Evolutionary conservation across 2,888 invertebrate species (phyloP).

Genomic region (Ephialtes manifestator): DNA sequence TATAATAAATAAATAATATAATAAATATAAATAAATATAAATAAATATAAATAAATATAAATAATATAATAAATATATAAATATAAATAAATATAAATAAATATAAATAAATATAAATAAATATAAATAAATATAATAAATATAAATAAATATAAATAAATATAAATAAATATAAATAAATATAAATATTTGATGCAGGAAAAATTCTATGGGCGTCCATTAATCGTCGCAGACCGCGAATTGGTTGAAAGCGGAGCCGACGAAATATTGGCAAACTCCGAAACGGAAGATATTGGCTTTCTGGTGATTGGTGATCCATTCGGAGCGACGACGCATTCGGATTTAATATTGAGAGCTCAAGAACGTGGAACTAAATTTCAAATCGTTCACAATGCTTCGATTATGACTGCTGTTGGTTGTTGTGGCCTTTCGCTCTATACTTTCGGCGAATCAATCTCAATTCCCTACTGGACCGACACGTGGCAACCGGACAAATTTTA

Average conservation of each 20-base stretch:
- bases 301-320: slow-evolving; percentile 99
- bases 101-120: no score
- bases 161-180: no score
- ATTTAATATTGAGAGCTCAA: slow-evolving; percentile 95
- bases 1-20: no score
- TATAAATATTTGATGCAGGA: slow-evolving; percentile 94
- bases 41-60: no score
- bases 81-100: no score
- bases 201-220: slow-evolving; percentile 94
- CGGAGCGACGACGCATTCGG: slow-evolving; percentile 99
- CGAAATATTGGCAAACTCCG: slow-evolving; percentile 92
- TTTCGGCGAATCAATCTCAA: slow-evolving; percentile 99
- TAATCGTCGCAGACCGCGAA: slow-evolving; percentile 96
- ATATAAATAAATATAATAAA: no score
- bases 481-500: slow-evolving; percentile 99
- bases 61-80: no score
- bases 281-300: slow-evolving; percentile 93
- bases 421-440: slow-evolving; percentile 98
- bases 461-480: slow-evolving; percentile 98
- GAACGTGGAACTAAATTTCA: slow-evolving; percentile 91
- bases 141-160: no score
- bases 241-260: slow-evolving; percentile 97
- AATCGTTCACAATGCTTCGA: slow-evolving; percentile 98
- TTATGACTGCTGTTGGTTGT: slow-evolving; percentile 98
- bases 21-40: no score